A percentile compares a stretch with the other conserved stretches of the same genome.
Conservation (phyloP, 2,888 invertebrate genomes). For the Seira ritae region DNA sequence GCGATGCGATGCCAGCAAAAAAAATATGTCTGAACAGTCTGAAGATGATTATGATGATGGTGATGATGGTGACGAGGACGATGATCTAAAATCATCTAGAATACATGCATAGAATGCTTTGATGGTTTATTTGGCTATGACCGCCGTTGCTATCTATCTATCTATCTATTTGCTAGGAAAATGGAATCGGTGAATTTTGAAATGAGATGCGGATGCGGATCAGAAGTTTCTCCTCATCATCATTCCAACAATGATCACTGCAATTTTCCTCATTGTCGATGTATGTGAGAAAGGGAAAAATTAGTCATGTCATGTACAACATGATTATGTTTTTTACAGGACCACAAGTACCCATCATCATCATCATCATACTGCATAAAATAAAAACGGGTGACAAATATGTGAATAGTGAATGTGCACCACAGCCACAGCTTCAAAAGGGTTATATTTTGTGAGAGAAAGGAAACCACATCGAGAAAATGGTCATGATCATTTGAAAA, state of each 20-base stretch:
- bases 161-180: not conserved
- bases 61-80: not conserved
- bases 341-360: not conserved
- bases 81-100: conserved; percentile 31
- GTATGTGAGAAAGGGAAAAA: conserved; percentile 30
- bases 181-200: conserved; percentile 27
- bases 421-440: not conserved
- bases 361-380: not conserved
- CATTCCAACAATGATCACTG: conserved; percentile 27
- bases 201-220: too few relatives aligned
- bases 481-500: conserved; percentile 1
- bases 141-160: not conserved
- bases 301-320: conserved; percentile 60
- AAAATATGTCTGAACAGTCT: conserved; percentile 26
- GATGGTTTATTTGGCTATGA: conserved; percentile 15
- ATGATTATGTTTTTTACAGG: conserved; percentile 34
- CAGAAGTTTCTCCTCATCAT: conserved; percentile 8
- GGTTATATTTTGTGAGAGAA: not conserved
- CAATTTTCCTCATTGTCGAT: conserved; percentile 27
- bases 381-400: conserved; percentile 22
- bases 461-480: conserved; percentile 5
- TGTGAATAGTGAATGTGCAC: not conserved
- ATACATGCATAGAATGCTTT: conserved; percentile 18
- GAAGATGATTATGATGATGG: conserved; percentile 25
- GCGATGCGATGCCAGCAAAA: conserved; percentile 40